Evolutionary conservation across 2,113 vertebrate species (phyloP), one percentile per base, ranked within the genome.

Genomic region (Boleophthalmus pectinirostris): DNA sequence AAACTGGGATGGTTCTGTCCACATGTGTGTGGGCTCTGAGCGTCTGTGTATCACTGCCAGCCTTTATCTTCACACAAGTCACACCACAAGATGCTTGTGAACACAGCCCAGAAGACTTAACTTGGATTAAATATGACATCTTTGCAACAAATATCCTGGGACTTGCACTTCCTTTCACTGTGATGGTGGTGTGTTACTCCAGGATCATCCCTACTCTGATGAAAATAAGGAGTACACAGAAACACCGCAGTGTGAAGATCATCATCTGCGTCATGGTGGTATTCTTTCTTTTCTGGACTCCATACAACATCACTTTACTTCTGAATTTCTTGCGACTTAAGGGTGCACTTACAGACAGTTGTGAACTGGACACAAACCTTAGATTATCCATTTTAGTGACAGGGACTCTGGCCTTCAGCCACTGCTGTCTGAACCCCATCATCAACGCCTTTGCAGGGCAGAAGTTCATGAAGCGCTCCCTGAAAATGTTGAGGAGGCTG

Each of bases 241-340:
- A 87, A 82, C 91, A 94, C 77, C 94, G 94, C 51, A 93, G 94
- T 13, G 83, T 96, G 56, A 95, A 84, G 75, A 66, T 98, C 51
- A 93, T 96, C 75, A 79, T 97, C 43, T 2, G 82, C 0, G 90
- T 98, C 0, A 85, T 97, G 3, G 5, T 87, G 0, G 97, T n/a
- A n/a, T n/a, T n/a, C n/a, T n/a, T n/a, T n/a, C n/a, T n/a, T n/a
- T n/a, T n/a, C n/a, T n/a, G n/a, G 96, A 85, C 92, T 0, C 97
- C 97, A 0, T 84, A 95, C 74, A 96, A 97, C 38, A 60, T 93
- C 23, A 83, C 84, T 16, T 20, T 78, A 13, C 81, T 94, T 63
- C 33, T 93, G 15, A 0, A 0, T 0, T 84, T 84, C 23, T 69
- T 94, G 18, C 49, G 60, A 0, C 0, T 0, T 1, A 0, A 10